Percentiles rank a stretch among this genome's conserved stretches.
phyloP scores from a whole-genome alignment of 2,113 vertebrate species.

The Heptranchias perlo region DNA sequence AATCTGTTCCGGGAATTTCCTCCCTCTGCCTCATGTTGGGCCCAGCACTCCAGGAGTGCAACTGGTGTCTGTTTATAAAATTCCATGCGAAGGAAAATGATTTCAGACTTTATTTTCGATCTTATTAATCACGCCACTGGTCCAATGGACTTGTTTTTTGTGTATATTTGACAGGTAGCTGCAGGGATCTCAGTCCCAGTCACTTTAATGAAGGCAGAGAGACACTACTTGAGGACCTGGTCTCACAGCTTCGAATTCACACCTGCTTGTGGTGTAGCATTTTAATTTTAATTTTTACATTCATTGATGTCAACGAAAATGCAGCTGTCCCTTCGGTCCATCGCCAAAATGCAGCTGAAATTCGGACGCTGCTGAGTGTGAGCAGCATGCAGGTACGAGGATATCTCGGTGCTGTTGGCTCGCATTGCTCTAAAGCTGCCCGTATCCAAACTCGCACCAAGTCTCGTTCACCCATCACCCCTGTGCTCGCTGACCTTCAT shows the following conservation, averaged over 20 bases:
- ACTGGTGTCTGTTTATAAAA: neutral
- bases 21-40: neutral
- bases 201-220: neutral
- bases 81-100: neutral
- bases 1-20: neutral
- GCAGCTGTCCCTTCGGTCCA: neutral
- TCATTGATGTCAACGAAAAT: neutral
- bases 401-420: neutral
- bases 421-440: neutral
- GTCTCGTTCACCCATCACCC: no score
- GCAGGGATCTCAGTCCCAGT: neutral
- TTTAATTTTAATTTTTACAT: neutral
- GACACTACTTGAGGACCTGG: neutral
- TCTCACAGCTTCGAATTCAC: neutral
- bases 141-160: neutral
- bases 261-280: neutral
- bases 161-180: neutral
- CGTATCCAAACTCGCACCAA: no score
- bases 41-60: neutral
- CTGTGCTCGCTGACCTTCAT: no score
- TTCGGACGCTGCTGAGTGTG: neutral
- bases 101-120: neutral
- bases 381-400: neutral
- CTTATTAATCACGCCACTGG: neutral
- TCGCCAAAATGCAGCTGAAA: no score